These are phyloP conservation scores for Drosophila bocki DNA, from an alignment of 1,140 invertebrate species.

Conservation along the genomic window DNA sequence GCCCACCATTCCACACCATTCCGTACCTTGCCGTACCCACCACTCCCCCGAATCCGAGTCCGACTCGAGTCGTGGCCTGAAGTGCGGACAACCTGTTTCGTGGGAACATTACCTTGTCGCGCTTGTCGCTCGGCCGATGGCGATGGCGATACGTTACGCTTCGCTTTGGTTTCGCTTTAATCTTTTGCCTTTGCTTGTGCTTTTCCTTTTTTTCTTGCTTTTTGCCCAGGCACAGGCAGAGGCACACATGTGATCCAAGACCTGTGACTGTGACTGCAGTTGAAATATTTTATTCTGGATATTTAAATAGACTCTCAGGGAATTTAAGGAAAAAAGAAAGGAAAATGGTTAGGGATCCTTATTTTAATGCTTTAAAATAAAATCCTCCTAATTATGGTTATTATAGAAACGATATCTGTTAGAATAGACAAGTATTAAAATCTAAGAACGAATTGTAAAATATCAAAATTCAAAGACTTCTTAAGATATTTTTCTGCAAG, in stretches of 20 bases:
- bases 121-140: constrained; percentile 75
- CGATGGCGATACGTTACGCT: constrained; percentile 82
- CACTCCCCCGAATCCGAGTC: constrained; percentile 8
- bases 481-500: not conserved
- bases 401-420: not conserved
- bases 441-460: too few species aligned
- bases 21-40: not conserved
- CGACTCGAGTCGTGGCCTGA: constrained; percentile 73
- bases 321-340: not conserved
- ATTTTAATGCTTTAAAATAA: not conserved
- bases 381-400: not conserved
- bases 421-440: too few species aligned
- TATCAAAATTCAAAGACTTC: too few species aligned
- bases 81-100: constrained; percentile 85
- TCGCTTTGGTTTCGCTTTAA: constrained; percentile 83
- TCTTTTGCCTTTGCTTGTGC: constrained; percentile 57
- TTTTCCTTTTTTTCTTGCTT: constrained; percentile 22
- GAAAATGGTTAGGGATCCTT: not conserved
- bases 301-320: constrained; percentile 3
- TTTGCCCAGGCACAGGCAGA: constrained; percentile 2
- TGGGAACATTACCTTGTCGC: constrained; percentile 85
- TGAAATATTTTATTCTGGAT: constrained; percentile 27
- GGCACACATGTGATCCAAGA: constrained; percentile 33
- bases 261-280: constrained; percentile 34
- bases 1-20: constrained; percentile 14